A percentile compares a stretch with the other conserved stretches of the same genome.
phyloP scores from a whole-genome alignment of 2,888 invertebrate species.

The Luperina testacea region DNA sequence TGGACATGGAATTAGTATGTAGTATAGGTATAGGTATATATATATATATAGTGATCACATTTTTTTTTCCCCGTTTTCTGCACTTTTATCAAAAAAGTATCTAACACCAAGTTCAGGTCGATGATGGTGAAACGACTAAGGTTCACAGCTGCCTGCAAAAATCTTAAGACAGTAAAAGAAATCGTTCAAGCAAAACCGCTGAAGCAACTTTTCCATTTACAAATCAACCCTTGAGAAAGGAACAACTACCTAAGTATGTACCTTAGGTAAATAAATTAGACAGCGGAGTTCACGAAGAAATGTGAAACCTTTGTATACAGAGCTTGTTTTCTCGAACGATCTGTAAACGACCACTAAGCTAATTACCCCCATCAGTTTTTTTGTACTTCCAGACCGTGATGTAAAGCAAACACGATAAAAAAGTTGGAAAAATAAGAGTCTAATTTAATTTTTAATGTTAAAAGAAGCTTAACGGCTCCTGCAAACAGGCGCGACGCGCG shows the following conservation, averaged over 20 bases:
- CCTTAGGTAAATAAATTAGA: slow-evolving; percentile 14
- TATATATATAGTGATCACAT: too few species aligned
- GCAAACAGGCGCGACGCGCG: too few species aligned
- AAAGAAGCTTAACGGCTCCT: too few species aligned
- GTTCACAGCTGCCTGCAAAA: background rate
- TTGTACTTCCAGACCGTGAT: slow-evolving; percentile 14
- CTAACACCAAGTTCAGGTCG: background rate
- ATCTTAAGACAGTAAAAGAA: background rate
- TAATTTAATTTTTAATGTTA: background rate
- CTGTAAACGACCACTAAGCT: slow-evolving; percentile 49
- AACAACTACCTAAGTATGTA: background rate
- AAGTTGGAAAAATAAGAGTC: slow-evolving; percentile 2
- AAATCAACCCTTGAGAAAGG: too few species aligned
- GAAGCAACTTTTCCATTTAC: background rate
- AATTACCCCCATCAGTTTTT: slow-evolving; percentile 52
- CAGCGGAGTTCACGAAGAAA: slow-evolving; percentile 20
- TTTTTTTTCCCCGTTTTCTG: too few species aligned
- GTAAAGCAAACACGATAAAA: slow-evolving; percentile 15
- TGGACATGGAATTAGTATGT: background rate
- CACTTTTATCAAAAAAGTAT: background rate
- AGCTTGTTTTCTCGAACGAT: slow-evolving; percentile 30
- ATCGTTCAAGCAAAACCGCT: background rate
- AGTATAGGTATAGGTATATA: too few species aligned
- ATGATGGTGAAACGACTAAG: background rate
- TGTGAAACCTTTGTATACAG: slow-evolving; percentile 21